Percentiles rank a stretch among this genome's conserved stretches.
These are phyloP conservation scores for Archips crataeganus DNA, from an alignment of 2,888 invertebrate species.

Conservation along the genomic window DNA sequence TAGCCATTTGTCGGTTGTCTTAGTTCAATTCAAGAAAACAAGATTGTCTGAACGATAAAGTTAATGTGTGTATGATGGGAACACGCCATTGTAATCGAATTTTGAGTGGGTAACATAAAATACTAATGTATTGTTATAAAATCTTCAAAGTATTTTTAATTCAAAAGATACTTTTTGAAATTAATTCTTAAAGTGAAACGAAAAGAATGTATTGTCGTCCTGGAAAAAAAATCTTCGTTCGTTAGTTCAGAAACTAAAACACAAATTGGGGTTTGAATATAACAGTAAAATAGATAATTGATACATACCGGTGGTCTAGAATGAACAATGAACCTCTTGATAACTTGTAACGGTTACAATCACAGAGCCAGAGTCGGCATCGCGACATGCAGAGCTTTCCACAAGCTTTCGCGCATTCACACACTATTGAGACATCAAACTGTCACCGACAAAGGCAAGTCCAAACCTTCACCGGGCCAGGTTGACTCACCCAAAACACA, in stretches of 20 bases:
- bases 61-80: constrained; percentile 21
- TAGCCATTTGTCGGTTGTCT: constrained; percentile 2
- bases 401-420: constrained; percentile 67
- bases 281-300: constrained; percentile 24
- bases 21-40: constrained; percentile 13
- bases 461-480: constrained; percentile 48
- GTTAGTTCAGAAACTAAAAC: neutral
- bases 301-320: constrained; percentile 39
- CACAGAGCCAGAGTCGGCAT: constrained; percentile 65
- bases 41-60: constrained; percentile 18
- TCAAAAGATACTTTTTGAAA: neutral
- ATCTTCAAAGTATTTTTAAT: neutral
- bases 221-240: constrained; percentile 9
- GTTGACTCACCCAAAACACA: constrained; percentile 43
- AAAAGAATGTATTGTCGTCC: constrained; percentile 5
- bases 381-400: constrained; percentile 58
- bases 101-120: constrained; percentile 4
- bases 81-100: constrained; percentile 19
- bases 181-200: neutral
- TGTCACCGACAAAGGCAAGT: constrained; percentile 37
- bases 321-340: constrained; percentile 52
- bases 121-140: neutral
- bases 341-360: constrained; percentile 69
- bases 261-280: neutral
- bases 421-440: constrained; percentile 51